Base-by-base conservation (phyloP, 2,888 invertebrate species). In the Lasius fuliginosus region DNA sequence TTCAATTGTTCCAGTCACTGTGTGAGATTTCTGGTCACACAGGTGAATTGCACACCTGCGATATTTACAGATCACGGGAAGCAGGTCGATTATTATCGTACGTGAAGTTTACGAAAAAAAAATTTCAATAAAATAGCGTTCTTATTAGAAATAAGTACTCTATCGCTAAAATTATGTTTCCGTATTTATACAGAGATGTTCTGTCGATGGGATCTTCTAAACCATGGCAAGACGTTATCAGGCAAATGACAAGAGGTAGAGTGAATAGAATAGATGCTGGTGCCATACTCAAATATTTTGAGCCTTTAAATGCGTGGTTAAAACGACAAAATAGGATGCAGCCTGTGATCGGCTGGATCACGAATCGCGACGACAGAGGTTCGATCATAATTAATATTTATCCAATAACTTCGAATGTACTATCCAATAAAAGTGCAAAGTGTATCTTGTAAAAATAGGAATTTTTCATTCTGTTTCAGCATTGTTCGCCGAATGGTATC, bases 1-100 rank as follows among this genome's bases (percentile, higher is more conserved):
- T 98, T 95, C 98, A 98, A 95, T 96, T 98, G 74, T 97, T 97
- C 93, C 97, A 98, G 90, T 96, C 97, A 58, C 95, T 98, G 83
- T 98, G 98, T 92, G 94, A 95, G 1, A 97, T 96, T 2, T 96
- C 98, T 0, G 97, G 97, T 0, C 97, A 98, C 91, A 93, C 94
- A 0, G 97, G 97, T 0, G 97, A 97, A 18, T 95, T 98, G 74
- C 97, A 98, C 92, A 97, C 97, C 56, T 98, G 98, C 92, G 98
- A 98, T 93, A 96, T 98, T 46, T 98, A 98, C 93, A 95, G 97
- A 92, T 98, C 98, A 53, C 95, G 97, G 86, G 97, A 97, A 88
- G 98, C 98, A 8, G 98, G 98, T 4, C 95, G 97, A 84, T 94
- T 97, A 65, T 95, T 98, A 71, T 96, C 96, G 98, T 98, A 94